Evolutionary conservation across 2,797 vertebrate species (phyloP).

Genomic region (Typhlichthys eigenmanni): DNA sequence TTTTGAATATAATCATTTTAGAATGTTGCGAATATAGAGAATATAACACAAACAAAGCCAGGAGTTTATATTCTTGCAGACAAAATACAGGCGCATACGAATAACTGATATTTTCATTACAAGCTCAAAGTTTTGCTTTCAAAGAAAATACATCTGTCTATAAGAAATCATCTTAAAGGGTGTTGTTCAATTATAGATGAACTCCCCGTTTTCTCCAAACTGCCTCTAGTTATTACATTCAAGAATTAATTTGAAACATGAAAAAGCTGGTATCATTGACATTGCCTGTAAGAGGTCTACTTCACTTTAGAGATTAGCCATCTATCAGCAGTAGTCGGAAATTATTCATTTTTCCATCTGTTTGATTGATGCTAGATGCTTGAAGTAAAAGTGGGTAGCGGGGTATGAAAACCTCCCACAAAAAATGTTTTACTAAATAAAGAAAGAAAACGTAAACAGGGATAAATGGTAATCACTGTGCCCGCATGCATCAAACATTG

Average conservation of each 20-base stretch:
- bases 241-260: constrained; percentile 66
- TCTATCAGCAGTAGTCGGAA: constrained; percentile 60
- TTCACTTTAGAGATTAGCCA: constrained; percentile 63
- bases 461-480: constrained; percentile 43
- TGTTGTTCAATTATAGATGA: constrained; percentile 67
- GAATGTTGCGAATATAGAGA: constrained; percentile 5
- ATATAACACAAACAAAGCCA: constrained; percentile 5
- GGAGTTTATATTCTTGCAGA: neutral
- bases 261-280: constrained; percentile 60
- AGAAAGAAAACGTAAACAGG: constrained; percentile 14
- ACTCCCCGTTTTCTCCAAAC: constrained; percentile 49
- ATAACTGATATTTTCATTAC: constrained; percentile 10
- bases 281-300: constrained; percentile 44
- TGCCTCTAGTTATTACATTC: constrained; percentile 58
- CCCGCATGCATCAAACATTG: constrained; percentile 51
- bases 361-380: constrained; percentile 42
- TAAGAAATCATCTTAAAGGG: constrained; percentile 49
- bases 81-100: constrained; percentile 15
- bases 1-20: too few relatives aligned
- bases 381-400: constrained; percentile 43
- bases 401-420: constrained; percentile 3
- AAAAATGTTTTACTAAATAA: too few relatives aligned
- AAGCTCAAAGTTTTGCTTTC: constrained; percentile 48
- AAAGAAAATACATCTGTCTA: constrained; percentile 37
- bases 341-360: constrained; percentile 65